Evolutionary conservation across 1,140 invertebrate species (phyloP), one percentile per base, ranked within the genome.

Genomic region (Leptonema lineaticorne): DNA sequence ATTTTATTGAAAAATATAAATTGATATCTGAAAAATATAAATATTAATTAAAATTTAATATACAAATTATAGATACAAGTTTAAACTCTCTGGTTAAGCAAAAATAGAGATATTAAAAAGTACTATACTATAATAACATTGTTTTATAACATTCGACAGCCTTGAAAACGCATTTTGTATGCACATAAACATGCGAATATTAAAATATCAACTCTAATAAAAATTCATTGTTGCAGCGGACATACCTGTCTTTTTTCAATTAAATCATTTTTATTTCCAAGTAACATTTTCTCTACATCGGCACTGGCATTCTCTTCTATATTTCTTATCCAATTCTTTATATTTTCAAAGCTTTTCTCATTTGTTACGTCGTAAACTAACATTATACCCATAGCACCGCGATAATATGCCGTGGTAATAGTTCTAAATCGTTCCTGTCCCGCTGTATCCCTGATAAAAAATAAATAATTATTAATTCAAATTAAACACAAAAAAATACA

Each of bases 231-330:
- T 90, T n/a, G n/a, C n/a, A n/a, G n/a, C n/a, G n/a, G n/a, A n/a
- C n/a, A n/a, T 68, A 99, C 95, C 76, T 95, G 91, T 82, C 97
- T 87, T 83, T 95, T 97, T 76, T 96, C 95, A 77, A 96, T 92
- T 92, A 99, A 96, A 86, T 99, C 97, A 89, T 96, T 98, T 86
- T 99, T 99, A 81, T 99, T 99, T 60, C 97, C 97, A 74, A 99
- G 84, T 75, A 99, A 96, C 97, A 99, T 99, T 82, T 98, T 99
- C 76, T 98, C 97, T 60, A 99, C 97, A 87, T 99, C 96, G 84
- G 98, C 97, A 85, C 96, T 98, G 20, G 97, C 97, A 86, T 99
- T 96, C 85, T 98, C 95, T 80, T 98, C 95, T 81, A 98, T 98
- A 82, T 98, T 97, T 79, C 95, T 86, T 73, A 98, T 88, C 96